Evolutionary conservation across 2,113 vertebrate genomes (phyloP), one percentile per base, ranked within the genome.

Genomic region (Sarotherodon lohbergeri): DNA sequence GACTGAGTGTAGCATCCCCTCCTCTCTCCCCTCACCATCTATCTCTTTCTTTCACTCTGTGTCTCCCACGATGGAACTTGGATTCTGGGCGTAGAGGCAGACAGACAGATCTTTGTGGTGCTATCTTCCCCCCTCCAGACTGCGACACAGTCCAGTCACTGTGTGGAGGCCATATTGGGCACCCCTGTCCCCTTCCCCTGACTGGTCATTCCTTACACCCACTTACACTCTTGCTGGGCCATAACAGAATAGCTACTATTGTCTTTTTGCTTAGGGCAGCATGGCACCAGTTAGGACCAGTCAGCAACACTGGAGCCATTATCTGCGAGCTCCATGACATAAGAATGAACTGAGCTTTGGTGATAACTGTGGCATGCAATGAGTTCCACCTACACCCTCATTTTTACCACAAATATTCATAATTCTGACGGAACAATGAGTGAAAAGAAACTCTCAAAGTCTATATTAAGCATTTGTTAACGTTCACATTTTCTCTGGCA

Each of bases 241-340:
- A 19, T 12, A 76, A 90, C 83, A 95, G 97, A 98, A 98, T 97
- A 93, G 89, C 86, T 59, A 2, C 94, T 95, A 98, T 99, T 98
- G 98, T 99, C 94, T 90, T 84, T 54, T 85, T 43, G 92, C 80
- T 90, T 12, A 87, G 93, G 93, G 91, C 96, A 63, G 95, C 95
- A 83, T 92, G 59, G 94, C 90, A 94, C 96, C 88, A 91, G 93
- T 91, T 89, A 54, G 89, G 89, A 93, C 91, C 94, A 87, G 90
- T 90, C 88, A 27, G 36, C 46, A 10, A 97, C 97, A 96, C 96
- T 92, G 94, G 80, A 82, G 24, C 94, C 87, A 96, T 98, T 97
- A 96, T 97, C 94, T 92, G 7, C n/a, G 24, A 17, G 84, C 83
- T 88, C 88, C 84, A 13, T 86, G 87, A 89, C 89, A 90, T 16